phyloP scores from a whole-genome alignment of 2,888 invertebrate genomes.

The Rhyacophila evoluta region DNA sequence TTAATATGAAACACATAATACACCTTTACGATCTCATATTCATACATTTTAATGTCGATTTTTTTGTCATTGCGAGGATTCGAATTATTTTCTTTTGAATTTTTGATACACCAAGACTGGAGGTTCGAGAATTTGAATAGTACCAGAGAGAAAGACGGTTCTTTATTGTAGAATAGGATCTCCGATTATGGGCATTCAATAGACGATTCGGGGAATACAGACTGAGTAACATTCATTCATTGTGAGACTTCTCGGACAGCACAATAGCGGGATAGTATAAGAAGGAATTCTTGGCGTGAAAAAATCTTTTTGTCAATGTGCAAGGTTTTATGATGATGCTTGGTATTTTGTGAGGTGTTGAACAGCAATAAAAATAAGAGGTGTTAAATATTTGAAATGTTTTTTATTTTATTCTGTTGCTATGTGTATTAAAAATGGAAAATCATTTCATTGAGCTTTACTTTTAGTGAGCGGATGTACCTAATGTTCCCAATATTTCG shows the following conservation, averaged over 20 bases:
- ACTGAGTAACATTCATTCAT: conserved; percentile 45
- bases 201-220: conserved; percentile 51
- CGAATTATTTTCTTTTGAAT: conserved; percentile 51
- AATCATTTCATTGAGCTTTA: background rate
- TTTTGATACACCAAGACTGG: conserved; percentile 42
- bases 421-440: background rate
- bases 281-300: conserved; percentile 8
- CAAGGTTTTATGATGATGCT: conserved; percentile 39
- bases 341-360: conserved; percentile 37
- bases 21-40: conserved; percentile 35
- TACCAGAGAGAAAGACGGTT: conserved; percentile 15
- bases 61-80: conserved; percentile 50
- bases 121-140: conserved; percentile 37
- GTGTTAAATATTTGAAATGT: conserved; percentile 29
- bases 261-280: conserved; percentile 42
- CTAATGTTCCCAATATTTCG: too few species aligned
- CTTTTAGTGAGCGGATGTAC: too few species aligned
- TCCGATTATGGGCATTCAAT: conserved; percentile 50
- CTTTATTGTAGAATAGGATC: conserved; percentile 47
- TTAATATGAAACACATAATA: conserved; percentile 42
- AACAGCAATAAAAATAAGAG: conserved; percentile 41
- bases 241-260: conserved; percentile 45
- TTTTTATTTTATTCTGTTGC: background rate
- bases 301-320: conserved; percentile 37
- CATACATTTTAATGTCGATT: conserved; percentile 50